Base-by-base conservation (phyloP, 2,888 invertebrate species). In the Eueremaeus valkanovi region DNA sequence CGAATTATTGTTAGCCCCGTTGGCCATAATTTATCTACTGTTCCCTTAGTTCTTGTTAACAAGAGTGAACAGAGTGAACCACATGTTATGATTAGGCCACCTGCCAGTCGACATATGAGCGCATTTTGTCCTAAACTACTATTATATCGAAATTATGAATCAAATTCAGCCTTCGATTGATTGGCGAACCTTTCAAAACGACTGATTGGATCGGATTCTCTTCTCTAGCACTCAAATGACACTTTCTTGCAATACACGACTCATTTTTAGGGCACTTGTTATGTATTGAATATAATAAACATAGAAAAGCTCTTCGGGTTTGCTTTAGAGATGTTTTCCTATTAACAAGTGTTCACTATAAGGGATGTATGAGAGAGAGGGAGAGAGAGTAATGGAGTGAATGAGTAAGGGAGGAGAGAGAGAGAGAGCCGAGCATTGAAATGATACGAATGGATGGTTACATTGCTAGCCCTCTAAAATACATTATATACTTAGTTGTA, bases 271-370 rank as follows among this genome's bases (percentile, higher is more conserved):
- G 70, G 70, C 40, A 45, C 70, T 70, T 68, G 27, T 66, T 36
- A 40, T 66, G 36, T 27, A 58, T 9, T 21, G 45, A 45, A 40
- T 70, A 70, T 70, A 21, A 70, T 70, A 45, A 68, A 70, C 70
- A 70, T 24, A 6, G 45, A 70, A 70, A 45, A 42, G 70, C 45
- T 45, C 45, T 70, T 70, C 70, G 70, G 42, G 70, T 61, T 70
- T 27, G 70, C 16, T 11, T 66, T 70, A 8, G 45, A 45, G 13
- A 70, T 70, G 70, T 70, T 70, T 70, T 70, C n/a, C 70, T 70
- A 70, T 70, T 70, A 70, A 70, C 70, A 70, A 70, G 70, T 70
- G 66, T 40, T n/a, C 21, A n/a, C n/a, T n/a, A n/a, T n/a, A n/a
- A n/a, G n/a, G n/a, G n/a, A n/a, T n/a, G n/a, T n/a, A n/a, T n/a